phyloP scores from a whole-genome alignment of 2,113 vertebrate species.

The Oceanodroma tethys region DNA sequence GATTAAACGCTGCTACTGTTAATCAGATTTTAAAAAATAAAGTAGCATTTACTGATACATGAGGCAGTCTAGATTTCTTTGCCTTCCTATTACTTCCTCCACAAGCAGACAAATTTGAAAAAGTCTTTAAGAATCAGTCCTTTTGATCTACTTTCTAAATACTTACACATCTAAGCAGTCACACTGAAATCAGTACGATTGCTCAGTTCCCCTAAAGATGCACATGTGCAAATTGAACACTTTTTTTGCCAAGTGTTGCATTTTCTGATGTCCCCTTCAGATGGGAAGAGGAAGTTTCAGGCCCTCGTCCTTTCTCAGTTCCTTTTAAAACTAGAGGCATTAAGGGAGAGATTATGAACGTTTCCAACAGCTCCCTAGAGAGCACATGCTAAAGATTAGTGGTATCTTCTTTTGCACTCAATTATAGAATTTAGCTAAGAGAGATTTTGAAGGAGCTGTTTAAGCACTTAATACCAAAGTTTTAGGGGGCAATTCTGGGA shows the following conservation, averaged over 20 bases:
- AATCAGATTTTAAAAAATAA: background rate
- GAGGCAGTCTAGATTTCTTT: background rate
- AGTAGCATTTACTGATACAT: background rate
- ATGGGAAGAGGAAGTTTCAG: background rate
- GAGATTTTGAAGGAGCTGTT: background rate
- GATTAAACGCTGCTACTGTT: background rate
- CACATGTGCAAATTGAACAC: accelerated
- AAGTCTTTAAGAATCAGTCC: background rate
- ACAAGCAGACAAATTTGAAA: background rate
- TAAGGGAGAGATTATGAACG: background rate
- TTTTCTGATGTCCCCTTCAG: background rate
- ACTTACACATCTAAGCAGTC: background rate
- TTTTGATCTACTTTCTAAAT: background rate
- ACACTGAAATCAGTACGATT: background rate
- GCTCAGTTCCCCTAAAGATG: background rate
- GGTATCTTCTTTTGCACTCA: background rate
- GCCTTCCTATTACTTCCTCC: background rate
- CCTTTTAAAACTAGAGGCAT: background rate
- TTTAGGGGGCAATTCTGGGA: background rate
- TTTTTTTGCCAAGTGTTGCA: background rate
- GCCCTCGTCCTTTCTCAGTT: background rate
- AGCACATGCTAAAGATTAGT: background rate
- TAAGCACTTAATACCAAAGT: background rate
- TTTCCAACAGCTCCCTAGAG: background rate
- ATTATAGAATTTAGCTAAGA: background rate